Conservation (phyloP, 2,888 invertebrate species). For the Erebia ligea region DNA sequence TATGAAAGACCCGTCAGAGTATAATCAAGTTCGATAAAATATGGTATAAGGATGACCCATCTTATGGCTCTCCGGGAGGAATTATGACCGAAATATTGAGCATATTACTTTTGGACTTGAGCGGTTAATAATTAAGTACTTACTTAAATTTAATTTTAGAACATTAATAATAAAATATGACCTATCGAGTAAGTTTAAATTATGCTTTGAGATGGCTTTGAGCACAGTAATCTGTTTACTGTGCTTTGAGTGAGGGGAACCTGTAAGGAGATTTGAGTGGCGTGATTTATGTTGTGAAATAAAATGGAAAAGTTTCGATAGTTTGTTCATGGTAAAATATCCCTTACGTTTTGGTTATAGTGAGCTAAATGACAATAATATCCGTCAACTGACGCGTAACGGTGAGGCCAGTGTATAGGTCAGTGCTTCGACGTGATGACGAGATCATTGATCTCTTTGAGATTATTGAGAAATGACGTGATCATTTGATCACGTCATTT, state of each 20-base stretch:
- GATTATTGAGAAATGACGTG: too few relatives aligned
- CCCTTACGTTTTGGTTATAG: too few relatives aligned
- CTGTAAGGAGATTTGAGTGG: background rate
- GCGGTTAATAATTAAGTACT: conserved; percentile 14
- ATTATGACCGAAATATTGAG: conserved; percentile 18
- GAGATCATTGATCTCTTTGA: too few relatives aligned
- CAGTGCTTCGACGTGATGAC: too few relatives aligned
- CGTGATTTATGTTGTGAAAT: background rate
- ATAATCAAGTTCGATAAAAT: conserved; percentile 26
- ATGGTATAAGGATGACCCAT: conserved; percentile 17
- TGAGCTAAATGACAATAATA: too few relatives aligned
- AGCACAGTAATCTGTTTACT: too few relatives aligned
- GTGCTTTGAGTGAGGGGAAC: background rate
- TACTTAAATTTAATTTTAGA: conserved; percentile 18
- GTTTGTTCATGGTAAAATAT: too few relatives aligned
- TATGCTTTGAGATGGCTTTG: too few relatives aligned
- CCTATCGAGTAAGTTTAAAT: background rate
- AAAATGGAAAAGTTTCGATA: background rate
- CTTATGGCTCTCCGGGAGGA: background rate
- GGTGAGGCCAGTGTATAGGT: too few relatives aligned
- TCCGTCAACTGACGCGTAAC: too few relatives aligned
- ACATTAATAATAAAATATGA: conserved; percentile 3
- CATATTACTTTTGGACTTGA: conserved; percentile 17
- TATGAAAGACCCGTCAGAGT: conserved; percentile 19
- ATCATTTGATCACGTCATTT: background rate